Percentiles rank a stretch among this genome's conserved stretches.
Evolutionary conservation across 2,888 invertebrate genomes (phyloP).

Genomic region (Chrysolina haemoptera): DNA sequence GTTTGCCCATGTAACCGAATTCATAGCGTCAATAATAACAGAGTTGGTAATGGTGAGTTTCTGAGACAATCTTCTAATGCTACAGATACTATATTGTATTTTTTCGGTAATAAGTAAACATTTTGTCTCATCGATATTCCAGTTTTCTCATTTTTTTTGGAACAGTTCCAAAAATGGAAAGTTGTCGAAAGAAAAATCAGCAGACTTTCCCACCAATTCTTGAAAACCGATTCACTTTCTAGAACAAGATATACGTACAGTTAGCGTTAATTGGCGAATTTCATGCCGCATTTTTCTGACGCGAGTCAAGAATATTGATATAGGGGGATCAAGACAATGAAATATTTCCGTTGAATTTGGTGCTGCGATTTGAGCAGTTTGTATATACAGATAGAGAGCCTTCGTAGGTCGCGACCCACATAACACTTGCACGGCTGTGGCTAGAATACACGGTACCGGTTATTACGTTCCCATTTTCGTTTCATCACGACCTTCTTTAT

Average conservation of each 20-base stretch:
- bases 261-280: constrained; percentile 7
- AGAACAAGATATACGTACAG: constrained; percentile 12
- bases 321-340: constrained; percentile 26
- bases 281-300: constrained; percentile 19
- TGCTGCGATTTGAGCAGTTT: constrained; percentile 13
- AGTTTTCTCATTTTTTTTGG: too few species aligned
- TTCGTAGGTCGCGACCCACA: constrained; percentile 23
- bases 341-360: constrained; percentile 23
- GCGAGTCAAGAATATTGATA: constrained; percentile 20
- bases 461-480: constrained; percentile 1
- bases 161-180: constrained; percentile 14
- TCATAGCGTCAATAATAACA: too few species aligned
- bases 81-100: too few species aligned
- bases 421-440: constrained; percentile 1
- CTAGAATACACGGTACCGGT: constrained; percentile 1
- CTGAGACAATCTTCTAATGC: too few species aligned
- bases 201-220: constrained; percentile 25
- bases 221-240: constrained; percentile 32
- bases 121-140: too few species aligned
- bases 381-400: constrained; percentile 1
- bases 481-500: neutral
- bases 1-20: too few species aligned
- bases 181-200: constrained; percentile 19
- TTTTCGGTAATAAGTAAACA: too few species aligned
- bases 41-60: too few species aligned